A percentile compares a stretch with the other conserved stretches of the same genome.
Conservation (phyloP, 2,797 vertebrate genomes). For the Acanthurus lineatus region DNA sequence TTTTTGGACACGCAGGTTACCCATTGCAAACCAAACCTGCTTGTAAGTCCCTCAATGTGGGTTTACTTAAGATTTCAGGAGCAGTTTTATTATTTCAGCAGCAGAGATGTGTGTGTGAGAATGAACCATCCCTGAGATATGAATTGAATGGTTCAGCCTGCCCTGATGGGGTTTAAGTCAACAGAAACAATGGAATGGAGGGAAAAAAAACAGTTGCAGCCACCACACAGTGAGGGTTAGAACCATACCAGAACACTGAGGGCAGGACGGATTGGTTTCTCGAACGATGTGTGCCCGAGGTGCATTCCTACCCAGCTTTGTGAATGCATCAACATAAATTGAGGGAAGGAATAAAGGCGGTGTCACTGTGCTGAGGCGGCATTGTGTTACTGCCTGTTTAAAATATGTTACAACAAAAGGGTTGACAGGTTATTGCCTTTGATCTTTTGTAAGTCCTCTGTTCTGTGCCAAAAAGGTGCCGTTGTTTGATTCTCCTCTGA, state of each 20-base stretch:
- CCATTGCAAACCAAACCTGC: not conserved
- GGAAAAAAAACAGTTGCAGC: slow-evolving; percentile 10
- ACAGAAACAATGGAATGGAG: slow-evolving; percentile 35
- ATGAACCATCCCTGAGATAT: slow-evolving; percentile 31
- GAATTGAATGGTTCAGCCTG: slow-evolving; percentile 40
- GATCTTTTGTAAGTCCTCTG: slow-evolving; percentile 47
- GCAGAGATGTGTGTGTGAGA: slow-evolving; percentile 29
- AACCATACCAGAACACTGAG: slow-evolving; percentile 40
- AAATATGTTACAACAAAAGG: slow-evolving; percentile 52
- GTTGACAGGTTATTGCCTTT: slow-evolving; percentile 56
- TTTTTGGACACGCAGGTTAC: not conserved
- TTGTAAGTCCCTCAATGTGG: not conserved
- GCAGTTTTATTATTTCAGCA: slow-evolving; percentile 27
- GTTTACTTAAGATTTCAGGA: slow-evolving; percentile 11
- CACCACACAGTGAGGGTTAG: slow-evolving; percentile 35
- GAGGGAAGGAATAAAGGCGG: slow-evolving; percentile 70
- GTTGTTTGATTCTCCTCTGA: slow-evolving; percentile 1
- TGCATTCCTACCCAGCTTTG: slow-evolving; percentile 65
- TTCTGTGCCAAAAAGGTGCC: slow-evolving; percentile 11
- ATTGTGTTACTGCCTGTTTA: slow-evolving; percentile 65
- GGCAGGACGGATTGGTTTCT: slow-evolving; percentile 67
- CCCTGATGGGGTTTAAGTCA: slow-evolving; percentile 42
- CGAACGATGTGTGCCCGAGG: slow-evolving; percentile 63
- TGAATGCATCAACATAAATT: slow-evolving; percentile 76
- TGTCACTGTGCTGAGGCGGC: slow-evolving; percentile 70